Evolutionary conservation across 2,888 invertebrate species (phyloP).

Genomic region (Aleiodes leptofemur): DNA sequence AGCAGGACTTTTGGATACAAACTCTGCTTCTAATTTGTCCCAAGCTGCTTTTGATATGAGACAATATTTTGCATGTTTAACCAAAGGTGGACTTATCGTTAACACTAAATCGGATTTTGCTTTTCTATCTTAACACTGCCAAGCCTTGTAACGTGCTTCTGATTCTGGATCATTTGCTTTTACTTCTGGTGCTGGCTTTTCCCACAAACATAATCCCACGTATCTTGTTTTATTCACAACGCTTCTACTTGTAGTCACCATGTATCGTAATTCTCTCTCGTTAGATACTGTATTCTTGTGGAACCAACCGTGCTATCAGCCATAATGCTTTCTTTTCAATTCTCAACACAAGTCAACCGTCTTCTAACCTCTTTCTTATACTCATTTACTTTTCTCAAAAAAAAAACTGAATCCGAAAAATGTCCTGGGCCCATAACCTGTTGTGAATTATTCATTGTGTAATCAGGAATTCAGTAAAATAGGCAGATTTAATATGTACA

Average conservation of each 20-base stretch:
- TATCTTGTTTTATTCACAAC: constrained; percentile 13
- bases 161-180: constrained; percentile 4
- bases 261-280: constrained; percentile 16
- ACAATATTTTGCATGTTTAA: too few species aligned
- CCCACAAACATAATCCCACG: constrained; percentile 17
- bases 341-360: background rate
- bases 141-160: background rate
- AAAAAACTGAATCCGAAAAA: background rate
- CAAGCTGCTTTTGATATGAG: background rate
- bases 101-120: too few species aligned
- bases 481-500: too few species aligned
- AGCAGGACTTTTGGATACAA: constrained; percentile 8
- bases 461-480: too few species aligned
- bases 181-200: constrained; percentile 10
- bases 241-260: constrained; percentile 15
- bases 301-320: constrained; percentile 8
- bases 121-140: background rate
- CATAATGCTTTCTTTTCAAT: background rate
- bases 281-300: constrained; percentile 19
- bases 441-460: background rate
- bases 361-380: constrained; percentile 8
- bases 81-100: too few species aligned
- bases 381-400: background rate
- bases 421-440: constrained; percentile 13
- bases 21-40: constrained; percentile 2